Evolutionary conservation across 2,113 vertebrate genomes (phyloP), one percentile per base, ranked within the genome.

Genomic region (Prunella himalayana): DNA sequence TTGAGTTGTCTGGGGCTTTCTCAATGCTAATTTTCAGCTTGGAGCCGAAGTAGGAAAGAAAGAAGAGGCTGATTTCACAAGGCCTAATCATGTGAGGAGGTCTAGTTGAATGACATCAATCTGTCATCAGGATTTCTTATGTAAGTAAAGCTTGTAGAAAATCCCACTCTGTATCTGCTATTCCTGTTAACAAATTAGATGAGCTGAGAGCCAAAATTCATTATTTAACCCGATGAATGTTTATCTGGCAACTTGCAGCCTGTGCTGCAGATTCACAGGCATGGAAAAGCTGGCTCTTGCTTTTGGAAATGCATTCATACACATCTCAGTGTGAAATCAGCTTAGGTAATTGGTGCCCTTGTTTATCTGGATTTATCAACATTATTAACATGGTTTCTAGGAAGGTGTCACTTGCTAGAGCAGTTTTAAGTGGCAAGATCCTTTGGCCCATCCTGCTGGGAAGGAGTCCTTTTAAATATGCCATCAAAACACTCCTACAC

Each of bases 311-410:
- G 33, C 53, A 72, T 70, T 68, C 24, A 25, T 19, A 17, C n/a
- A 33, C 20, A 35, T 83, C 45, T 70, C 54, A 73, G 33, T 7
- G 15, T 53, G 42, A 79, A 86, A 78, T 78, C 82, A 75, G 44
- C 47, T 92, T 78, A 65, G 69, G 33, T 68, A 90, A 86, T 63
- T 21, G 18, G 27, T 57, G 42, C 35, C 45, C 35, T 79, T 31
- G n/a, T 83, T 78, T 81, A 92, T 81, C 94, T 93, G 72, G 19
- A 86, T 70, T 90, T 88, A 90, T 83, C 80, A 78, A 37, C 22
- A 49, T 11, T 70, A 71, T 85, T 50, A 83, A 65, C 17, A 12
- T 44, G 72, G 39, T 83, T 95, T 95, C 95, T 93, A 92, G 95
- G 94, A 97, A 95, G 86, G 21, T 70, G 30, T 50, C 71, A 35